Percentiles rank a stretch among this genome's conserved stretches.
Evolutionary conservation across 2,888 invertebrate species (phyloP).

Genomic region (Agrilus biguttatus): DNA sequence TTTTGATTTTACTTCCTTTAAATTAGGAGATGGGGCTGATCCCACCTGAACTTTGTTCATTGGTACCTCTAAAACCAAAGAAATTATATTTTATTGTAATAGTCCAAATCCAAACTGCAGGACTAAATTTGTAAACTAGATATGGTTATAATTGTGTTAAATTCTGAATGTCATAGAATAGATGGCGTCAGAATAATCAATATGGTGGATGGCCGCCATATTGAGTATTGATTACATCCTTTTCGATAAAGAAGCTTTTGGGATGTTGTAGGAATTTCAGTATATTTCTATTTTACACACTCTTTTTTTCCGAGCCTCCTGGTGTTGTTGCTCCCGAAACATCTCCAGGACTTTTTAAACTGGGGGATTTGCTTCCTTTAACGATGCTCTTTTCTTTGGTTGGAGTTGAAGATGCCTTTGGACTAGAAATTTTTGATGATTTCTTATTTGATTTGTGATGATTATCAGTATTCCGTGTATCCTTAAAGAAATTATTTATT

Average conservation of each 20-base stretch:
- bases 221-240: too few relatives aligned
- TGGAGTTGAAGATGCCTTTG: conserved; percentile 24
- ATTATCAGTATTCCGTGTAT: too few relatives aligned
- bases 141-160: background rate
- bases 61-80: conserved; percentile 51
- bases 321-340: conserved; percentile 32
- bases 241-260: too few relatives aligned
- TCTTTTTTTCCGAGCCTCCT: conserved; percentile 52
- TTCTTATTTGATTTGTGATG: conserved; percentile 55
- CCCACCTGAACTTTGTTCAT: conserved; percentile 92
- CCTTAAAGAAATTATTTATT: too few relatives aligned
- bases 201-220: too few relatives aligned
- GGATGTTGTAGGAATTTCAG: background rate
- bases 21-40: conserved; percentile 79
- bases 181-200: background rate
- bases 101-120: conserved; percentile 2
- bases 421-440: conserved; percentile 28
- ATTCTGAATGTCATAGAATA: too few relatives aligned
- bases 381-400: conserved; percentile 29
- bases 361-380: conserved; percentile 33
- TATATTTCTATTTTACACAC: conserved; percentile 31
- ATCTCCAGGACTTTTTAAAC: conserved; percentile 59
- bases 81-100: background rate
- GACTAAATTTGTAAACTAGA: too few relatives aligned
- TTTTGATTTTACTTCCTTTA: conserved; percentile 83